Base-by-base conservation (phyloP, 2,888 invertebrate species). In the Drosophila mettleri region DNA sequence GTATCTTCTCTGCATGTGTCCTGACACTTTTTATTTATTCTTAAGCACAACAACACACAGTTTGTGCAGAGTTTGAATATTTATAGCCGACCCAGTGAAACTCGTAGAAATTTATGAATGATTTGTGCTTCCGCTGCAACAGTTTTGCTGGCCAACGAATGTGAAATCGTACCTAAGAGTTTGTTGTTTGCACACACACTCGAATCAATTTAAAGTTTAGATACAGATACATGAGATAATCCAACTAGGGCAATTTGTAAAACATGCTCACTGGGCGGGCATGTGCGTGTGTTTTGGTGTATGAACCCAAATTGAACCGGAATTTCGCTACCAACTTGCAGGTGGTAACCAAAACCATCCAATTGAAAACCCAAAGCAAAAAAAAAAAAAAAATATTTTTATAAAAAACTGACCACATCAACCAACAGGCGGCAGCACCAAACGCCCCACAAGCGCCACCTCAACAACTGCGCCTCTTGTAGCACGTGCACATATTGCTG, bases 401-500 rank as follows among this genome's bases (percentile, higher is more conserved):
- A n/a, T 24, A 24, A 24, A 24, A 8, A 61, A 61, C 66, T 72
- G 74, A 77, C 73, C 77, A 38, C 77, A 61, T 46, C 33, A 58
- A 52, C 39, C 62, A 41, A 20, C 46, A 49, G 54, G 54, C 18
- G 49, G 31, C 65, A 46, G 22, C 49, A 43, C 18, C 51, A 31
- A 22, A 16, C 52, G 53, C 18, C 58, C 33, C 46, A 45, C 34
- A 31, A 49, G 18, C 33, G 43, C 49, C 36, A 48, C 22, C 22
- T 16, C 39, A 16, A 16, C 22, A 34, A 20, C 41, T 55, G 45
- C 70, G 55, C 14, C 59, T 46, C 58, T 63, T 67, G 58, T 39
- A 46, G 62, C 73, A 75, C 59, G 70, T 79, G 70, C 68, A 69
- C 76, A 64, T 69, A 72, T 75, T 69, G 62, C 61, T 67, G 79